These are phyloP conservation scores for Odocoileus virginianus DNA, from an alignment of 2,113 vertebrate genomes.

Conservation along the genomic window DNA sequence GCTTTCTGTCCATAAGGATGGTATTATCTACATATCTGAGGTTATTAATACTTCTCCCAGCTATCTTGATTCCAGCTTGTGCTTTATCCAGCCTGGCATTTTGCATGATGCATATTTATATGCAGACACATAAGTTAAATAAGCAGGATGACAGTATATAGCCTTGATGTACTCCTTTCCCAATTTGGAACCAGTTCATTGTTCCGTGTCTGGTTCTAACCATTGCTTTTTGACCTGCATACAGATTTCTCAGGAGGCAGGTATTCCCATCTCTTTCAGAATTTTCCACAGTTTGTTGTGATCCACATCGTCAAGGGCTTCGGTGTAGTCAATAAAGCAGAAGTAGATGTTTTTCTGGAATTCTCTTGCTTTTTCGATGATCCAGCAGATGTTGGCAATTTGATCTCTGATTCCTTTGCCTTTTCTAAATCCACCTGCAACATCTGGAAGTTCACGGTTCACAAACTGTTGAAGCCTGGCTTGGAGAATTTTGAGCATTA, in stretches of 20 bases:
- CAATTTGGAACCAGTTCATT: background rate
- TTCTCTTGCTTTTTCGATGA: background rate
- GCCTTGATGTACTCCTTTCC: background rate
- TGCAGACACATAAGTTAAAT: background rate
- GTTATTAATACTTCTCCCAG: background rate
- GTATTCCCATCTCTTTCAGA: background rate
- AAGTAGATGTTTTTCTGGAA: background rate
- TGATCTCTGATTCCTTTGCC: background rate
- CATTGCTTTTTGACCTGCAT: background rate
- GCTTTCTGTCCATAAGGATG: background rate
- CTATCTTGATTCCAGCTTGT: background rate
- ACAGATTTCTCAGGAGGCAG: background rate
- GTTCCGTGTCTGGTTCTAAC: background rate
- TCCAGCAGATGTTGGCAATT: background rate
- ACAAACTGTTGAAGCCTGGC: background rate
- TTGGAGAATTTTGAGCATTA: background rate
- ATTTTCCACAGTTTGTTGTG: background rate
- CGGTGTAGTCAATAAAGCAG: background rate
- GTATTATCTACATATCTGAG: background rate
- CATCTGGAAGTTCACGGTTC: background rate
- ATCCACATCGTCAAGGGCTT: background rate
- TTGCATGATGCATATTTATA: background rate
- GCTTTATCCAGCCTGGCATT: background rate
- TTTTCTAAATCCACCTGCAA: background rate
- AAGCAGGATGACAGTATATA: background rate